Evolutionary conservation across 2,888 invertebrate species (phyloP), one percentile per base, ranked within the genome.

Genomic region (Lasioglossum figueresi): DNA sequence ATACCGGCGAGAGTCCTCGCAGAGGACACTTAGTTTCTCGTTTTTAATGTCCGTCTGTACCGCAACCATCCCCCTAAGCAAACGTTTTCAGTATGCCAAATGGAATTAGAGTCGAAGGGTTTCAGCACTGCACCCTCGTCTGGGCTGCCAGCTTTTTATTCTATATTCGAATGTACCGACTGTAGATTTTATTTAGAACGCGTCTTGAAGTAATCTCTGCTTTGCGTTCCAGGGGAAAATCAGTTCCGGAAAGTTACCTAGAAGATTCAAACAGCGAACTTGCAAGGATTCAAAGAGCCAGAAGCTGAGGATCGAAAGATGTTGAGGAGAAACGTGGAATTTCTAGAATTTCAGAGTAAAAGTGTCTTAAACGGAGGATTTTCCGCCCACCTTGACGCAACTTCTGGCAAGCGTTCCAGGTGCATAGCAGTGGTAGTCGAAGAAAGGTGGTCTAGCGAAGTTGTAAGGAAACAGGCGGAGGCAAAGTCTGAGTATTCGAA

Each of bases 381-480:
- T 52, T 23, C 23, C 10, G 10, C 1, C 10, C 23, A 52, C 52
- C 0, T 52, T n/a, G 52, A 52, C n/a, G 52, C 3, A n/a, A 10
- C 1, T n/a, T 52, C 23, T n/a, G 23, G n/a, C 23, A 23, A 52
- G n/a, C 56, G 56, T 56, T 56, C 12, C 12, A 27, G 56, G 56
- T 56, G 56, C 12, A 56, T 12, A 12, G 56, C n/a, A 34, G 31
- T 12, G 34, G 34, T 52, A 48, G 48, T n/a, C 34, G 73, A 34
- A 45, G 82, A 91, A 92, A 92, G 92, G 93, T 92, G 93, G 31
- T 92, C 92, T 91, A 92, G 77, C 66, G 68, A 80, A 66, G 63
- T 63, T 63, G 63, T 63, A 63, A 34, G 78, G 70, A 75, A 63
- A 68, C 31, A 14, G 72, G 27, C 37, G 76, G 79, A 45, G 66